Percentiles rank a stretch among this genome's conserved stretches.
phyloP scores from a whole-genome alignment of 23 tunicate species.

The Ascidia mentula region DNA sequence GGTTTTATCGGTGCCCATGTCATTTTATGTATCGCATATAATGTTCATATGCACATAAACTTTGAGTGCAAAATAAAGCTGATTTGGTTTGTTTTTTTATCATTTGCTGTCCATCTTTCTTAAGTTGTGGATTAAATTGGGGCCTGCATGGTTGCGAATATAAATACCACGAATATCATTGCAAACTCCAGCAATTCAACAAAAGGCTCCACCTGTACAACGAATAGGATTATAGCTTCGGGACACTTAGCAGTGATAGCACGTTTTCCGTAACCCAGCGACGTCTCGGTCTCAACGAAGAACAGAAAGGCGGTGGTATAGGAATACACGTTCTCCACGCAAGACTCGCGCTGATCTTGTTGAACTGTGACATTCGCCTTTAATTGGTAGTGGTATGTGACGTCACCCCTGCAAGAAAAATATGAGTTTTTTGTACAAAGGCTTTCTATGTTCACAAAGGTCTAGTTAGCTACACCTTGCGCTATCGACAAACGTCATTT shows the following conservation, averaged over 20 bases:
- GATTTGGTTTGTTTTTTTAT: too few species aligned
- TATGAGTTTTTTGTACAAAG: too few species aligned
- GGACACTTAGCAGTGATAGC: slow-evolving; percentile 96
- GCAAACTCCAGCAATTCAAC: neutral
- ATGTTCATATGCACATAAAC: too few species aligned
- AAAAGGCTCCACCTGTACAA: slow-evolving; percentile 60
- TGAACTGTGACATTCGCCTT: slow-evolving; percentile 19
- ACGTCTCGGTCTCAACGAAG: slow-evolving; percentile 94
- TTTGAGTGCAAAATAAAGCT: too few species aligned
- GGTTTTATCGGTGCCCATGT: too few species aligned
- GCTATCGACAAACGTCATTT: too few species aligned
- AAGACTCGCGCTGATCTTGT: slow-evolving; percentile 21
- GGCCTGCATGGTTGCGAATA: neutral
- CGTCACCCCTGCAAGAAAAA: slow-evolving; percentile 51
- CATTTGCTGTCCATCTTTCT: too few species aligned
- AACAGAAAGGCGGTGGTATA: slow-evolving; percentile 95
- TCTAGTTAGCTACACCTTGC: too few species aligned
- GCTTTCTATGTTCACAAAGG: too few species aligned
- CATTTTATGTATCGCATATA: too few species aligned
- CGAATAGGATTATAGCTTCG: slow-evolving; percentile 91
- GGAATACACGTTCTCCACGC: slow-evolving; percentile 84
- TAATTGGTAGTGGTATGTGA: neutral
- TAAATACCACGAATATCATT: neutral
- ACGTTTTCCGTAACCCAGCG: slow-evolving; percentile 92
- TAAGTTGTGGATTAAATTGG: too few species aligned